These are phyloP conservation scores for Pygoscelis antarcticus DNA, from an alignment of 2,113 vertebrate genomes.

Conservation along the genomic window DNA sequence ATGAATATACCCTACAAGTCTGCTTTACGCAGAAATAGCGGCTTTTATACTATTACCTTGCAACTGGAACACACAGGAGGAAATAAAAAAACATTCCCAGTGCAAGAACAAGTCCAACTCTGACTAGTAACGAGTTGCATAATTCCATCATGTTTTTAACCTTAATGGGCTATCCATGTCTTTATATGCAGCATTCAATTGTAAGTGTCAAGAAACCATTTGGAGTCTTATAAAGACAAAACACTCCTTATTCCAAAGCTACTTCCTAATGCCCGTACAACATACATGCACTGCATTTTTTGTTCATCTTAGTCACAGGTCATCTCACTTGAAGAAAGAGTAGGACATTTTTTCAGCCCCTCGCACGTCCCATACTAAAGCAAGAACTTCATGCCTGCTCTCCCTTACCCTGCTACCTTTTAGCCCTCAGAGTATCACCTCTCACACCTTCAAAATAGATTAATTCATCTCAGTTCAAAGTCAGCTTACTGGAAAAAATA, in stretches of 20 bases:
- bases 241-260: neutral
- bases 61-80: neutral
- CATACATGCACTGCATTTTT: accelerated
- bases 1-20: accelerated
- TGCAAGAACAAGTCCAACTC: neutral
- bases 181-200: neutral
- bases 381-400: neutral
- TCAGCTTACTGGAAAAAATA: neutral
- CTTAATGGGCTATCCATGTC: neutral
- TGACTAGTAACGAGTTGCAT: neutral
- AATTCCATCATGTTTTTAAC: neutral
- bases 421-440: neutral
- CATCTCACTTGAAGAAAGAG: neutral
- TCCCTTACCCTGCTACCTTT: neutral
- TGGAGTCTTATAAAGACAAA: neutral
- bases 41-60: neutral
- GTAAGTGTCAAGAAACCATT: accelerated
- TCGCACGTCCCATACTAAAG: neutral
- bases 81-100: neutral
- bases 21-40: neutral
- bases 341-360: neutral
- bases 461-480: neutral
- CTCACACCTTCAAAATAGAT: neutral
- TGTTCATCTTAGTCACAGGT: neutral
- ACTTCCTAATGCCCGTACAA: neutral